Evolutionary conservation across 2,113 vertebrate species (phyloP), one percentile per base, ranked within the genome.

Genomic region (Prionailurus bengalensis): DNA sequence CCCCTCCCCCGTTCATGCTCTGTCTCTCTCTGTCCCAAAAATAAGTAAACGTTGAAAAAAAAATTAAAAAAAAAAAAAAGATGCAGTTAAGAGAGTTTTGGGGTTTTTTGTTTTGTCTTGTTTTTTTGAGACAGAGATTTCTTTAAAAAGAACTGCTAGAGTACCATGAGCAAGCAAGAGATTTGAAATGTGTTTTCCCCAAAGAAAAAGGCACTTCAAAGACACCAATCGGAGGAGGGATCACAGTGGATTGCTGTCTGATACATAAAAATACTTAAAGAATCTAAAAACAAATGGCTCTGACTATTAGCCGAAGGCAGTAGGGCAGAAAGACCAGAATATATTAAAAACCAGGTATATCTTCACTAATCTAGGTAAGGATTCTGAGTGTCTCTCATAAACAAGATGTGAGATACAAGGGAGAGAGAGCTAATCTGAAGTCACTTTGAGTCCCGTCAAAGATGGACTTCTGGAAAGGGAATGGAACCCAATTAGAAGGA

Each of bases 111-210:
- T 17, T 91, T 53, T 73, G 27, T 94, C n/a, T 42, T 17, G 31
- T 13, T 91, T 53, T 91, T 90, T 78, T 36, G 12, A 96, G 39
- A 85, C n/a, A 92, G 51, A 84, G 25, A 48, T 42, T 65, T 81
- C 21, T 87, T 87, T 61, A 21, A 71, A 74, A 33, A 48, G 36
- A 33, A 11, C 5, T 63, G 23, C n/a, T 21, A 36, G 19, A 12
- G 1, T 45, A 55, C 14, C 9, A 33, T 55, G 48, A 63, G 31
- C 65, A 55, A 58, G 19, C 21, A 15, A 94, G 42, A 82, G 7
- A 51, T 33, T 2, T 48, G 19, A 9, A 12, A 5, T 23, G 3
- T 89, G 23, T 82, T 88, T 81, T 63, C 14, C 51, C 14, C 42
- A 87, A 7, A n/a, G 36, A n/a, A 36, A 80, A 9, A 68, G 12